phyloP scores from a whole-genome alignment of 2,113 vertebrate species.

The Chinchilla lanigera region DNA sequence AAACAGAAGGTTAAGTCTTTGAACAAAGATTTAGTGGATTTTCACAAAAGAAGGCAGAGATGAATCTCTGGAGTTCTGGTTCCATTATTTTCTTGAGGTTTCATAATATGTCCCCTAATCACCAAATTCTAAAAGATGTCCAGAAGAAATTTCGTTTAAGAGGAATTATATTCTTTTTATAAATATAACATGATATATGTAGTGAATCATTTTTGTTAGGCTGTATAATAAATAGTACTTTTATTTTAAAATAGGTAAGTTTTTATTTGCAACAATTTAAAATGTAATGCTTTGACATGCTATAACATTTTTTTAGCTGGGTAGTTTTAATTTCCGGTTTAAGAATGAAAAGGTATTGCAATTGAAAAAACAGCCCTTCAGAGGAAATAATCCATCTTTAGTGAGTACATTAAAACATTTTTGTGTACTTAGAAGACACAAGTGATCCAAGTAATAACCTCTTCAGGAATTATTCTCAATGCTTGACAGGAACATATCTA shows the following conservation, averaged over 20 bases:
- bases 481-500: slow-evolving; percentile 10
- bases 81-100: slow-evolving; percentile 13
- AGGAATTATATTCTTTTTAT: neutral
- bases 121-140: neutral
- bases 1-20: slow-evolving; percentile 33
- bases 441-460: slow-evolving; percentile 35
- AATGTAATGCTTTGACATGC: neutral
- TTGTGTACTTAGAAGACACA: slow-evolving; percentile 15
- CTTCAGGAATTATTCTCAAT: slow-evolving; percentile 28
- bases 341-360: neutral
- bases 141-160: slow-evolving; percentile 9
- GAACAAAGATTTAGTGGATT: slow-evolving; percentile 51
- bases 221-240: neutral
- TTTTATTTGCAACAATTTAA: slow-evolving; percentile 17
- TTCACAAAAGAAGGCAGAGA: neutral
- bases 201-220: neutral
- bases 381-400: slow-evolving; percentile 20
- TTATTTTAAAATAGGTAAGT: neutral
- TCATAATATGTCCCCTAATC: neutral
- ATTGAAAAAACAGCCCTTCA: neutral
- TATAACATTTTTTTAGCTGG: slow-evolving; percentile 10
- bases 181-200: neutral
- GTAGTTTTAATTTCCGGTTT: slow-evolving; percentile 41
- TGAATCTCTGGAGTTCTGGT: neutral
- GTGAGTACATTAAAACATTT: neutral